These are phyloP conservation scores for Eidolon helvum DNA, from an alignment of 2,113 vertebrate genomes.

Conservation along the genomic window DNA sequence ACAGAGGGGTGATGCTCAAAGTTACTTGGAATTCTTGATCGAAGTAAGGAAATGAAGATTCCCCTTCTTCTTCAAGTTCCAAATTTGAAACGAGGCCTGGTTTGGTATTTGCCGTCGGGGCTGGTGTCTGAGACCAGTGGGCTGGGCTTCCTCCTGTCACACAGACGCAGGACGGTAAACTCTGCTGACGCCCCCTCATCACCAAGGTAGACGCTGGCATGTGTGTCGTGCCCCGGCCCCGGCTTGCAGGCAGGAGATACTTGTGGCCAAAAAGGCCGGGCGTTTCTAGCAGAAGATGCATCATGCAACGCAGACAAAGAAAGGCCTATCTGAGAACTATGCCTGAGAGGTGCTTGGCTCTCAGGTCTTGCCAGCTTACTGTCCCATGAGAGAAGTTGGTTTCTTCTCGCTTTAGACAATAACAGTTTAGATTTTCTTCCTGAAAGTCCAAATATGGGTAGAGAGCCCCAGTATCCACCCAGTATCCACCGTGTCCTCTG, in stretches of 20 bases:
- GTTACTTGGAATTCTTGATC: neutral
- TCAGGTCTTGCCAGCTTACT: neutral
- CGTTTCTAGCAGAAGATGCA: neutral
- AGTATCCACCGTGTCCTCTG: neutral
- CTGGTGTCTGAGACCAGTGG: neutral
- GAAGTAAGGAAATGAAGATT: neutral
- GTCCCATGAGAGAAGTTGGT: neutral
- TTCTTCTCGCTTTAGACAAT: neutral
- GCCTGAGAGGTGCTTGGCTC: neutral
- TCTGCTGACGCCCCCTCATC: neutral
- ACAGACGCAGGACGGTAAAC: neutral
- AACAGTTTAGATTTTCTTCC: neutral
- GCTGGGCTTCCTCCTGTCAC: neutral
- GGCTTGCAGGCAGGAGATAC: neutral
- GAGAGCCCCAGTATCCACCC: neutral
- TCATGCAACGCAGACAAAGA: neutral
- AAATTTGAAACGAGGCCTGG: neutral
- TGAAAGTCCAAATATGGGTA: neutral
- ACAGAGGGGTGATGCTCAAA: fast-evolving
- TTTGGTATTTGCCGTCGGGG: neutral
- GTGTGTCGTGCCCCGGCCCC: neutral
- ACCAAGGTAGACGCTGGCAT: neutral
- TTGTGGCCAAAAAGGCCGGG: neutral
- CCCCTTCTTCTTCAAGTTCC: neutral
- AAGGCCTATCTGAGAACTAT: neutral